Base-by-base conservation (phyloP, 2,888 invertebrate species). In the Diarsia dahlii region DNA sequence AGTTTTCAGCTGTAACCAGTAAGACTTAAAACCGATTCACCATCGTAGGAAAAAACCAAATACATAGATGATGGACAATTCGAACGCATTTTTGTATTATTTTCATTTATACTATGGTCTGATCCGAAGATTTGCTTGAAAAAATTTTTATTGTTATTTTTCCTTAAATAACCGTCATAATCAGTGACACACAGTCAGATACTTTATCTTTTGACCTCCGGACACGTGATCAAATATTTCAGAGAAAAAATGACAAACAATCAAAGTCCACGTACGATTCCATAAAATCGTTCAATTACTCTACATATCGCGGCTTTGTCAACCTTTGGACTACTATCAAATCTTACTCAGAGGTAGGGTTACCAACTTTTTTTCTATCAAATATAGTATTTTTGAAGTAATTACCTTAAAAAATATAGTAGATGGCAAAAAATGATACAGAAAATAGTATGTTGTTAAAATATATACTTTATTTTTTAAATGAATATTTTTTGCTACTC, bases 241-340 rank as follows among this genome's bases (percentile, higher is more conserved):
- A n/a, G n/a, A 50, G n/a, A 52, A 60, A 46, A 81, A 34, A n/a
- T 5, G 20, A 34, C 48, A 56, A 69, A 70, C 9, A 60, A 50
- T 50, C 58, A 50, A 78, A 78, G 78, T 83, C 69, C 72, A 48
- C 39, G n/a, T 23, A 39, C 45, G 58, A 34, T 82, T 68, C 10
- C 18, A n/a, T 39, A 13, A 58, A n/a, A n/a, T 46, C 54, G 45
- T 63, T 54, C 62, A 52, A 45, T 45, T 39, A 72, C 46, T 18
- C 34, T 15, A 5, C n/a, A 6, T 65, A 58, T 60, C 52, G 34
- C 46, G 13, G 8, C 45, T 46, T 50, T 20, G 20, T 48, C 12
- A 45, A 45, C 46, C 71, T 65, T 80, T 82, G 63, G 54, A 65
- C 62, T 68, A 13, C 39, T 34, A 46, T 52, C 52, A 39, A 58